Conservation (phyloP, 2,113 vertebrate species). For the Salminus brasiliensis region DNA sequence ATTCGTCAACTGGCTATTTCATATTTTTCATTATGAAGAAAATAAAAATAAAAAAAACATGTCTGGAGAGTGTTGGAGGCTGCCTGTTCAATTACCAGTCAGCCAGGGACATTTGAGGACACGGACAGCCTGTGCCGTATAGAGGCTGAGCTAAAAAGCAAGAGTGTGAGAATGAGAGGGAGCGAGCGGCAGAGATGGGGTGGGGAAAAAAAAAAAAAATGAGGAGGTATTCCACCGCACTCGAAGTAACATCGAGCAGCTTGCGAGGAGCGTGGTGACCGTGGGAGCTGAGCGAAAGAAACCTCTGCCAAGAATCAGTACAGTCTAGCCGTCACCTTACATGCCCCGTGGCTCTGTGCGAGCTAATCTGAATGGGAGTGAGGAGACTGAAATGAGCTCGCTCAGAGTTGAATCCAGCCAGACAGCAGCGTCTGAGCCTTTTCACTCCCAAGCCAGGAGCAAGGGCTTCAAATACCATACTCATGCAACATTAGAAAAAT, state of each 20-base stretch:
- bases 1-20: neutral
- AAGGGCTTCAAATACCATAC: slow-evolving; percentile 2
- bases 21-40: neutral
- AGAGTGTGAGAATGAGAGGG: neutral
- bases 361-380: slow-evolving; percentile 39
- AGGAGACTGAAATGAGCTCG: slow-evolving; percentile 28
- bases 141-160: neutral
- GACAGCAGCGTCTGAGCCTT: slow-evolving; percentile 31
- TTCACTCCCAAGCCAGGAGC: neutral
- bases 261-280: neutral
- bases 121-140: neutral
- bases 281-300: neutral
- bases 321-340: slow-evolving; percentile 36
- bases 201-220: too few relatives aligned
- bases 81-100: neutral
- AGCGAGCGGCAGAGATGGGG: too few relatives aligned
- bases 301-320: neutral
- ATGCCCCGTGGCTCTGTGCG: slow-evolving; percentile 27
- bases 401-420: slow-evolving; percentile 30
- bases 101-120: slow-evolving; percentile 7
- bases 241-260: neutral
- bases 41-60: neutral
- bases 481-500: neutral
- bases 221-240: too few relatives aligned
- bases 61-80: neutral